Conservation (phyloP, 2,113 vertebrate species). For the Prunella fulvescens region DNA sequence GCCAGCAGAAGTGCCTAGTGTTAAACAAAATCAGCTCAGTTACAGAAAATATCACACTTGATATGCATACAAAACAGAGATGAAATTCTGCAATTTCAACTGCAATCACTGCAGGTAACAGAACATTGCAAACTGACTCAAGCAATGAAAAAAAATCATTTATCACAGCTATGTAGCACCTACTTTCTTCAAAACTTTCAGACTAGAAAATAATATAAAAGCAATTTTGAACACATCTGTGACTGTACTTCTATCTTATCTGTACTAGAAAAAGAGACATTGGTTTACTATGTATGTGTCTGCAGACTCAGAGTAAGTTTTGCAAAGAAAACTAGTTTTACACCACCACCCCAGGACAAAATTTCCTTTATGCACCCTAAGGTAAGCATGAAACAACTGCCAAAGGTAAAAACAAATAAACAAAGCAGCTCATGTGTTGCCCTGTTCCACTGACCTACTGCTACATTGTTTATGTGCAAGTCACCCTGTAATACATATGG, state of each 20-base stretch:
- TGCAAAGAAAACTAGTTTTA: neutral
- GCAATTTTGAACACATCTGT: neutral
- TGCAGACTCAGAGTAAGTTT: neutral
- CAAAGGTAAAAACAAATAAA: neutral
- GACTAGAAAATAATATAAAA: neutral
- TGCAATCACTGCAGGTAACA: neutral
- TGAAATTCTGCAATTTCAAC: neutral
- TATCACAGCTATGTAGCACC: neutral
- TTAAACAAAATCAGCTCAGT: conserved; percentile 32
- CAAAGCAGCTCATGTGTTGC: neutral
- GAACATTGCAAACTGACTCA: neutral
- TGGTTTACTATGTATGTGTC: neutral
- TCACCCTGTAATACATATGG: neutral
- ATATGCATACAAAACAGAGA: neutral
- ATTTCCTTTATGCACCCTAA: neutral
- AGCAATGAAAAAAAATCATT: neutral
- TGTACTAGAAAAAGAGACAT: rapidly evolving
- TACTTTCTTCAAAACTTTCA: neutral
- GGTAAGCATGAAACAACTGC: neutral
- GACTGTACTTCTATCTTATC: neutral
- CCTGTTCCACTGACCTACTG: neutral
- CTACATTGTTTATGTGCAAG: neutral
- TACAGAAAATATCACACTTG: neutral
- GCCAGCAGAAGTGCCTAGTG: conserved; percentile 88
- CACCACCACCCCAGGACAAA: neutral